phyloP scores from a whole-genome alignment of 2,113 vertebrate species.

The Tretioscincus oriximinensis region DNA sequence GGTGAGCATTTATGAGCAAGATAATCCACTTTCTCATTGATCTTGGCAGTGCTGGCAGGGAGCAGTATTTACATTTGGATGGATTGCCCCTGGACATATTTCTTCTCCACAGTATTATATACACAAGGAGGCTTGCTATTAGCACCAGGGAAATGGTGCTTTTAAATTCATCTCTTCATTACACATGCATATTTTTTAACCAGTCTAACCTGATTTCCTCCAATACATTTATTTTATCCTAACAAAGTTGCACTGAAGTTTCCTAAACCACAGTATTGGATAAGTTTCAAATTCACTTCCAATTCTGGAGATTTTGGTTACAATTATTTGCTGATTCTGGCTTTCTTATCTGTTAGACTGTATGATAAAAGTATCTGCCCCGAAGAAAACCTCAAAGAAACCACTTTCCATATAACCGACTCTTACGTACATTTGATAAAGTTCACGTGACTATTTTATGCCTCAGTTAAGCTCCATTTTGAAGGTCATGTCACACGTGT shows the following conservation, averaged over 20 bases:
- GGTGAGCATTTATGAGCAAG: slow-evolving; percentile 25
- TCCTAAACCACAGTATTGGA: background rate
- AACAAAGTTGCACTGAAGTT: slow-evolving; percentile 17
- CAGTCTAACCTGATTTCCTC: background rate
- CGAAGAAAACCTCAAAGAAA: slow-evolving; percentile 24
- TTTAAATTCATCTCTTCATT: slow-evolving; percentile 47
- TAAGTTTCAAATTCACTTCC: slow-evolving; percentile 41
- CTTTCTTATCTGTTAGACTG: slow-evolving; percentile 29
- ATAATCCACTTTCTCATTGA: slow-evolving; percentile 43
- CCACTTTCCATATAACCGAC: slow-evolving; percentile 38
- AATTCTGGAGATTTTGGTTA: slow-evolving; percentile 32
- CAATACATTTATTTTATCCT: slow-evolving; percentile 29
- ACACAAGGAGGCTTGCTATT: slow-evolving; percentile 55
- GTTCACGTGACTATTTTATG: too few species aligned
- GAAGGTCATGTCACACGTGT: too few species aligned
- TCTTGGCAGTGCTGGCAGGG: slow-evolving; percentile 48
- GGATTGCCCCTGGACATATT: slow-evolving; percentile 54
- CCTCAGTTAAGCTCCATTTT: too few species aligned
- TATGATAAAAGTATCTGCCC: slow-evolving; percentile 26
- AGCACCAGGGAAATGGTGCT: slow-evolving; percentile 43
- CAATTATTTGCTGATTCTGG: slow-evolving; percentile 23
- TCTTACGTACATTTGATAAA: slow-evolving; percentile 39
- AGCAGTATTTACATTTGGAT: slow-evolving; percentile 51
- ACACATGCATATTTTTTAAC: slow-evolving; percentile 26
- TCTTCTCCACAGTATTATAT: slow-evolving; percentile 50